Evolutionary conservation across 2,113 vertebrate genomes (phyloP).

Genomic region (Verasper variegatus): DNA sequence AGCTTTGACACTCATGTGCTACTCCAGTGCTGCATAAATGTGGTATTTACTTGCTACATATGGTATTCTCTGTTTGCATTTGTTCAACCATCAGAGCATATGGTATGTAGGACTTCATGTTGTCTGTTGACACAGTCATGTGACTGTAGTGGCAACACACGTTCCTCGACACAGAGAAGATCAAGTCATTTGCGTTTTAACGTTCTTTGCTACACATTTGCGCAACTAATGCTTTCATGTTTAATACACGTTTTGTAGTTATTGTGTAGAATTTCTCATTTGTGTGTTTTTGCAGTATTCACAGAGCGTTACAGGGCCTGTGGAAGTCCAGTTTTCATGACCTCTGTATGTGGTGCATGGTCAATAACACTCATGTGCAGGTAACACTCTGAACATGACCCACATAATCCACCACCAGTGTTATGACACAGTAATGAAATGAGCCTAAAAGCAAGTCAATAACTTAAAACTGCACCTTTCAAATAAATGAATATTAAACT

Average conservation of each 20-base stretch:
- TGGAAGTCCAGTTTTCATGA: background rate
- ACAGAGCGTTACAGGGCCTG: too few species aligned
- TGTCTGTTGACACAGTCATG: slow-evolving; percentile 16
- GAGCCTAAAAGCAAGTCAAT: too few species aligned
- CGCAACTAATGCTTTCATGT: background rate
- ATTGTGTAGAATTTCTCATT: too few species aligned
- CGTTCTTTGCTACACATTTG: background rate
- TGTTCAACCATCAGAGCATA: background rate
- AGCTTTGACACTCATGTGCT: slow-evolving; percentile 6
- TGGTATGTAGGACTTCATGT: background rate
- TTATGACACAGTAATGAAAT: too few species aligned
- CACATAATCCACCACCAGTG: too few species aligned
- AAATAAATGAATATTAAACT: too few species aligned
- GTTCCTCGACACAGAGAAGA: background rate
- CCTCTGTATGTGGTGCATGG: background rate
- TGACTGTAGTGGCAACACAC: background rate
- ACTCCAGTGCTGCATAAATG: background rate
- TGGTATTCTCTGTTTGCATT: slow-evolving; percentile 5
- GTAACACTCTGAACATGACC: too few species aligned
- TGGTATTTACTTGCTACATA: background rate
- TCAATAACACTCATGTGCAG: too few species aligned
- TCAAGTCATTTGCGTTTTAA: background rate
- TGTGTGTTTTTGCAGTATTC: too few species aligned
- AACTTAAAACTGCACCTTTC: too few species aligned
- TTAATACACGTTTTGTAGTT: too few species aligned